These are phyloP conservation scores for Turritopsis rubra DNA, from an alignment of 30 jellyfish, hydroid and myxozoan genomes.

Conservation along the genomic window DNA sequence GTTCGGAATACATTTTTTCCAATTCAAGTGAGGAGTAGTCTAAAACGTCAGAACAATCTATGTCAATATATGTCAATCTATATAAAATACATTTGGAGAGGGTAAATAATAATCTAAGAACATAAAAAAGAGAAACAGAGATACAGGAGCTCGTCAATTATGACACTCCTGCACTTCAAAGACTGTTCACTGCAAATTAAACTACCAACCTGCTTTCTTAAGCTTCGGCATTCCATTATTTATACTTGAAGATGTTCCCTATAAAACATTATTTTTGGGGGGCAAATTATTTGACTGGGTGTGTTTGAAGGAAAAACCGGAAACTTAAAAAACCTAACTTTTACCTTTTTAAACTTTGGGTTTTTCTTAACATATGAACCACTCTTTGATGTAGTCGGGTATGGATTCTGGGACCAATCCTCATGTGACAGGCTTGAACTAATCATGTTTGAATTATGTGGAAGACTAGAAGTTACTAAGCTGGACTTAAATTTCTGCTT, in stretches of 20 bases:
- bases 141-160: too few relatives aligned
- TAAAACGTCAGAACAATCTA: too few relatives aligned
- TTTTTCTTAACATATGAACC: background rate
- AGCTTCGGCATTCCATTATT: background rate
- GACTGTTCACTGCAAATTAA: too few relatives aligned
- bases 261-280: too few relatives aligned
- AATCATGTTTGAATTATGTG: background rate
- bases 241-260: background rate
- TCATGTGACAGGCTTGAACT: background rate
- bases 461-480: background rate
- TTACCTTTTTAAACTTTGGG: background rate
- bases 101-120: too few relatives aligned
- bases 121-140: too few relatives aligned
- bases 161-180: too few relatives aligned
- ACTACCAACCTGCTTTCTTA: background rate
- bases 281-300: background rate
- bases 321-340: background rate
- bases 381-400: background rate
- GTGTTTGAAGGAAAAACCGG: background rate
- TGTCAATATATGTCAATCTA: too few relatives aligned
- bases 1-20: background rate
- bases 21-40: background rate
- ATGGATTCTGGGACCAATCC: background rate
- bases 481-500: constrained; percentile 21
- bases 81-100: too few relatives aligned